These are phyloP conservation scores for Astur gentilis DNA, from an alignment of 2,113 vertebrate genomes.

Conservation along the genomic window DNA sequence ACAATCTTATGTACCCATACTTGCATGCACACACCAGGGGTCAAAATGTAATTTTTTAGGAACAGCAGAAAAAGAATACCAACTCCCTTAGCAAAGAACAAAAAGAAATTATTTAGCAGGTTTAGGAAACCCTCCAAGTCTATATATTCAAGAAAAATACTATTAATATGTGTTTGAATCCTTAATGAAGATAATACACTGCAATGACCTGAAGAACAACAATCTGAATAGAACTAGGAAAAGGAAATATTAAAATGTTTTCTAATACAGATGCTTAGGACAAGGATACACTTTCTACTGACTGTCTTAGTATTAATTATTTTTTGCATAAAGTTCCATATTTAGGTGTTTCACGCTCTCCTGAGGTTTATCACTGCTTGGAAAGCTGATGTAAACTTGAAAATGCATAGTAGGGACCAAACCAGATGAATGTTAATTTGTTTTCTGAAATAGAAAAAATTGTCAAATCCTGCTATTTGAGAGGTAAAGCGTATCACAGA, in stretches of 20 bases:
- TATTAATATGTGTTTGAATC: neutral
- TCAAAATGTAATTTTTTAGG: neutral
- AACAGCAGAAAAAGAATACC: neutral
- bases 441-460: neutral
- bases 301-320: neutral
- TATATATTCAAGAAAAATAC: neutral
- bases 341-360: neutral
- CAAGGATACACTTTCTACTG: neutral
- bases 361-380: neutral
- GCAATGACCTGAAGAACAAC: neutral
- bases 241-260: neutral
- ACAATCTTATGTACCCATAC: neutral
- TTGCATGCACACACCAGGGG: neutral
- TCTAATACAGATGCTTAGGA: neutral
- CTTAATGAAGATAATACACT: neutral
- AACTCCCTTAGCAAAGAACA: neutral
- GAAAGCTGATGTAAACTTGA: neutral
- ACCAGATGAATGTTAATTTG: neutral
- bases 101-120: neutral
- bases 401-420: neutral
- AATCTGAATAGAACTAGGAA: neutral
- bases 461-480: neutral
- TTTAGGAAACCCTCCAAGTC: neutral
- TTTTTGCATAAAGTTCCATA: neutral
- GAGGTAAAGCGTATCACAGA: neutral